These are phyloP conservation scores for Sebastes itinus DNA, from an alignment of 2,797 vertebrate species.

Conservation along the genomic window DNA sequence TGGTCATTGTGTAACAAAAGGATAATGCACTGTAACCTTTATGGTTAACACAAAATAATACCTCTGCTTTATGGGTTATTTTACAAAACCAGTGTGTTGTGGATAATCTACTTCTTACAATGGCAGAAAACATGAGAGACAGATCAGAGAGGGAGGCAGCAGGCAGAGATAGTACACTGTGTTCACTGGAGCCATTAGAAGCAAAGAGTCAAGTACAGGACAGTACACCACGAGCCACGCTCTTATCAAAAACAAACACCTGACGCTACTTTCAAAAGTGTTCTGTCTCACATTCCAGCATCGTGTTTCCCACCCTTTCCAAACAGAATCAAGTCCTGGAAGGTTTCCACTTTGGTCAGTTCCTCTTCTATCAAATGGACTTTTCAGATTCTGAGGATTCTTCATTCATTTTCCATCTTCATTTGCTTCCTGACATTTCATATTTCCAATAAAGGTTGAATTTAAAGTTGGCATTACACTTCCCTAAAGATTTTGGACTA, in stretches of 20 bases:
- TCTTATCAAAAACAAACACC: constrained; percentile 12
- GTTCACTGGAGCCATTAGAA: not conserved
- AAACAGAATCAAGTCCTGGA: not conserved
- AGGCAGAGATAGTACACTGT: not conserved
- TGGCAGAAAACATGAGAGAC: not conserved
- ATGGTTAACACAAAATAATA: not conserved
- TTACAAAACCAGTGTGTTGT: not conserved
- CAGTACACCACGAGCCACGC: not conserved
- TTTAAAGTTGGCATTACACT: not conserved
- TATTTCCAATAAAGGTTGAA: not conserved
- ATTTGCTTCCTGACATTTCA: not conserved
- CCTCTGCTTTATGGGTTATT: not conserved
- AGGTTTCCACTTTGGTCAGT: not conserved
- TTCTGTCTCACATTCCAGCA: not conserved
- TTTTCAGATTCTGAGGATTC: not conserved
- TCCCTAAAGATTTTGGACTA: too few species aligned
- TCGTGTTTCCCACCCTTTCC: not conserved
- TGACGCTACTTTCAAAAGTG: constrained; percentile 3
- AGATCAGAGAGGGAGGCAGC: not conserved
- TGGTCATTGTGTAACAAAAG: too few species aligned
- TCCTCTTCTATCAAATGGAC: not conserved
- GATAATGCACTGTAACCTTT: not conserved
- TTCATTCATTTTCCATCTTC: not conserved
- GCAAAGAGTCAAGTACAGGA: constrained; percentile 5
- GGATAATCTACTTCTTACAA: not conserved